Base-by-base conservation (phyloP, 2,888 invertebrate genomes). In the Poecilobothrus nobilitatus region DNA sequence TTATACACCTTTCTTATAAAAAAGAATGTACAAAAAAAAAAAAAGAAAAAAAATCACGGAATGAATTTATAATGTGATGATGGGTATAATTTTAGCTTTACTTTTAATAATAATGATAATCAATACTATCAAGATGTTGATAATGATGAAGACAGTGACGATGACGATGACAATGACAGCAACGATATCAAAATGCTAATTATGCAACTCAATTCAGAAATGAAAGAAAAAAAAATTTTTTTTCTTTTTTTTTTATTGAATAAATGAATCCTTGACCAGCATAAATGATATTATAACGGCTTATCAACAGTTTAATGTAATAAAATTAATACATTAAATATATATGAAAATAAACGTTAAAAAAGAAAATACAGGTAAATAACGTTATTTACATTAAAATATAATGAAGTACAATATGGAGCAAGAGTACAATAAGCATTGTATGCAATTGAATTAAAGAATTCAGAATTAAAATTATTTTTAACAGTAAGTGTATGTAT, bases 211-310 rank as follows among this genome's bases (percentile, higher is more conserved):
- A 53, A 53, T 53, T 53, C 63, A 27, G 15, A 63, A 18, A 18
- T 21, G n/a, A n/a, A n/a, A n/a, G n/a, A n/a, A n/a, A n/a, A 15
- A 15, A 18, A 1, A 53, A 53, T 53, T 53, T 9, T 63, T 63
- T 18, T 63, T 63, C 1, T 63, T 22, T 22, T 22, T 10, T 27
- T 63, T 63, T 9, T 63, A 22, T 27, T 12, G 27, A 63, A 63
- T 63, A 27, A 27, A 63, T 63, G 63, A 63, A 63, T 63, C 63
- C 63, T 63, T 63, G 63, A 63, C 63, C 63, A 63, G 63, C 63
- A 63, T 63, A 63, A 63, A 63, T 63, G 63, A 63, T 63, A 63
- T 63, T 63, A 63, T 63, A 63, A 63, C 63, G 63, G 63, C 27
- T 63, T 63, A 63, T 15, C 22, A 18, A 33, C 63, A 15, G 53